Base-by-base conservation (phyloP, 2,797 vertebrate genomes). In the Psittacula derbiana region DNA sequence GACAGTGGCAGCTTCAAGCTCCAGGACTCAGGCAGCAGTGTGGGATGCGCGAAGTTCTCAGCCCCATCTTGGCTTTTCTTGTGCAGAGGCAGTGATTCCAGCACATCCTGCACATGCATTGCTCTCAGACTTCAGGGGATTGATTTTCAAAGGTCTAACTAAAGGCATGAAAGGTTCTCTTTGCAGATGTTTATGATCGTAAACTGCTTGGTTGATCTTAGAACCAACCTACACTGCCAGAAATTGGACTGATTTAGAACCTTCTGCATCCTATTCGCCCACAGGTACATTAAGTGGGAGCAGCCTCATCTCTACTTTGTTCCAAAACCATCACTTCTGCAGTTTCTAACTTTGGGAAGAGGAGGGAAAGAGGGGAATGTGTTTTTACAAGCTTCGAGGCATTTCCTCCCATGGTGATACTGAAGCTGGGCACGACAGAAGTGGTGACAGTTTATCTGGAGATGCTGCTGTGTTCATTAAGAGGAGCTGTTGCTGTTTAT, bases 381-480 rank as follows among this genome's bases (percentile, higher is more conserved):
- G 61, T 89, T 95, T 91, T 87, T 24, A 36, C 40, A 84, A 85
- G 67, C n/a, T 76, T 50, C 31, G 65, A 91, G 70, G 27, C 43
- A 16, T 88, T 95, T 95, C 93, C 93, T 92, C 7, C 58, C 47
- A 30, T 50, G 86, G 61, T 27, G 80, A 81, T 75, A 49, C 49
- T 6, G 57, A 91, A 85, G 66, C 69, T 24, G 43, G 90, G 57
- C 91, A 87, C 46, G 4, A 86, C 92, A 17, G 14, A 92, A 96
- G 97, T 97, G 97, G 97, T 97, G 98, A 98, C 97, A 98, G 97
- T 98, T 98, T 98, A 98, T 98, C 98, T 98, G 92, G 78, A 92
- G 93, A 96, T 92, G 96, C 90, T 76, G 75, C 96, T 92, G 92
- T 92, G 82, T 93, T 97, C 97, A 70, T 97, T 96, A 97, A 97